Conservation (phyloP, 2,888 invertebrate species). For the Drosophila mayaguana region DNA sequence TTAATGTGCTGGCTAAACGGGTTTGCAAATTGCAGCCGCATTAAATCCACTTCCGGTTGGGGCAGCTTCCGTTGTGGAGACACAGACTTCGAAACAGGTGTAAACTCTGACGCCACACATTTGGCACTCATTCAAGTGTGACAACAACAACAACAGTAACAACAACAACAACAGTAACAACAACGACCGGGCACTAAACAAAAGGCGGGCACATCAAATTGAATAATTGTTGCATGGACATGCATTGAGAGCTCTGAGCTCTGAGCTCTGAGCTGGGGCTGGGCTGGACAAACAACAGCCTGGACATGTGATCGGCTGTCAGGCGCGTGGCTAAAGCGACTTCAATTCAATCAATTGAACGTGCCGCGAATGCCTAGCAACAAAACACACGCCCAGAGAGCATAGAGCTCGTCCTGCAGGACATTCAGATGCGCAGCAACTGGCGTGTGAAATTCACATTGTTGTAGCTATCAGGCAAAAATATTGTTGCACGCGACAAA, state of each 20-base stretch:
- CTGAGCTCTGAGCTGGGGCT: constrained; percentile 13
- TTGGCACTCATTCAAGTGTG: constrained; percentile 79
- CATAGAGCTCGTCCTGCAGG: constrained; percentile 19
- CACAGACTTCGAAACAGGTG: constrained; percentile 56
- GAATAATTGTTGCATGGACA: constrained; percentile 76
- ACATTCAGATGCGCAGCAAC: constrained; percentile 38
- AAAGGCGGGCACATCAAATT: constrained; percentile 70
- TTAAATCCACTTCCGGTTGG: constrained; percentile 72
- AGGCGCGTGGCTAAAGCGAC: constrained; percentile 29
- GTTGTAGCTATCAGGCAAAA: constrained; percentile 57
- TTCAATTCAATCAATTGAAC: constrained; percentile 81
- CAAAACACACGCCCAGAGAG: constrained; percentile 48
- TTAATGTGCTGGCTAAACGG: constrained; percentile 64
- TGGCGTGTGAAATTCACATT: constrained; percentile 80
- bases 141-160: constrained; percentile 43
- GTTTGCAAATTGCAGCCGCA: constrained; percentile 74
- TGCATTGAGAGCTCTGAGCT: constrained; percentile 4
- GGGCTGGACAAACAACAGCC: constrained; percentile 13
- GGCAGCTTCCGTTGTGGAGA: constrained; percentile 59
- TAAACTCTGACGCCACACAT: constrained; percentile 72
- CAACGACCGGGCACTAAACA: constrained; percentile 32
- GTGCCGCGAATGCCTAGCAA: constrained; percentile 75
- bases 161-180: constrained; percentile 12
- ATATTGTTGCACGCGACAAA: constrained; percentile 74
- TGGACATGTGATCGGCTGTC: constrained; percentile 36